Conservation (phyloP, 1,140 invertebrate genomes). For the Drosophila busckii region DNA sequence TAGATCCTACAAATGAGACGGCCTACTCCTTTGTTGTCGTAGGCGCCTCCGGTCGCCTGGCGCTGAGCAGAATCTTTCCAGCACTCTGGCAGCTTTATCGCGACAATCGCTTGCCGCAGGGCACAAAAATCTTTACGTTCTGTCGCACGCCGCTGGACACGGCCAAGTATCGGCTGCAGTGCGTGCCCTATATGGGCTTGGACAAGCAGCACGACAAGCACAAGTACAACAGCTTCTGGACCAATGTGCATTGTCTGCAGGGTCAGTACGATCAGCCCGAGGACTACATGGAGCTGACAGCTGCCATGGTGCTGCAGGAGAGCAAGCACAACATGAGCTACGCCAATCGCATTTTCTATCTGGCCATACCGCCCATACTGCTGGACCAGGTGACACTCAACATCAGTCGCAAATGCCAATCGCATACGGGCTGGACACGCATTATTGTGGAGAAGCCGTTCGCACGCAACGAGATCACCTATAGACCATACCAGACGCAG, state of each 20-base stretch:
- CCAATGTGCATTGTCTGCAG: slow-evolving; percentile 33
- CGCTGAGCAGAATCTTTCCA: slow-evolving; percentile 38
- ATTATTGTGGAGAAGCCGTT: slow-evolving; percentile 58
- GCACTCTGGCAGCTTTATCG: slow-evolving; percentile 51
- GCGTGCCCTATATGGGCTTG: slow-evolving; percentile 42
- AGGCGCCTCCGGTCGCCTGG: slow-evolving; percentile 43
- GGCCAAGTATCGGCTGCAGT: slow-evolving; percentile 26
- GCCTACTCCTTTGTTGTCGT: slow-evolving; percentile 51
- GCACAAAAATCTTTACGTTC: slow-evolving; percentile 42
- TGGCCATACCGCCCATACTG: slow-evolving; percentile 38
- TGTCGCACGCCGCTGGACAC: slow-evolving; percentile 32
- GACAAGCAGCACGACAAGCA: slow-evolving; percentile 27
- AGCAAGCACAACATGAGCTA: slow-evolving; percentile 18
- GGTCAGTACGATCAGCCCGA: slow-evolving; percentile 39
- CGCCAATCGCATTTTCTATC: slow-evolving; percentile 55
- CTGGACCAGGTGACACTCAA: slow-evolving; percentile 47
- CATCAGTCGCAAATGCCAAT: slow-evolving; percentile 36
- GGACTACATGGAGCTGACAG: slow-evolving; percentile 21
- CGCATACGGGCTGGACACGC: slow-evolving; percentile 34
- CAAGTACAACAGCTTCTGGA: slow-evolving; percentile 60
- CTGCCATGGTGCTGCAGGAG: slow-evolving; percentile 32
- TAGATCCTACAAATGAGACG: slow-evolving; percentile 33
- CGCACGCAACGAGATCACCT: slow-evolving; percentile 41
- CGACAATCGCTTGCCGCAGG: slow-evolving; percentile 45
- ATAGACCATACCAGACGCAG: slow-evolving; percentile 25